phyloP scores from a whole-genome alignment of 2,797 vertebrate genomes.

The Erpetoichthys calabaricus region DNA sequence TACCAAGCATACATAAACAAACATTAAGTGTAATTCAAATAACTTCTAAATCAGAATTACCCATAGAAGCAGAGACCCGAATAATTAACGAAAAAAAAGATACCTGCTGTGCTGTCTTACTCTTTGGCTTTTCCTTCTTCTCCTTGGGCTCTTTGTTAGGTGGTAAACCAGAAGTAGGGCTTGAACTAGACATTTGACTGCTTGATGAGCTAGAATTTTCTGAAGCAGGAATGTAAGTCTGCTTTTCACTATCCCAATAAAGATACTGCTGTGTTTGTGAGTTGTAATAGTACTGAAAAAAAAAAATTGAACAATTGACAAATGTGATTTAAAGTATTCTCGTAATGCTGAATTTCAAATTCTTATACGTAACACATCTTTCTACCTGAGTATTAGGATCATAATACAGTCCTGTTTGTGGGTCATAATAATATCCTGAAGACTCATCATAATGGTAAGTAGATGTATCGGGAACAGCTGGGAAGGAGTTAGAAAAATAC shows the following conservation, averaged over 20 bases:
- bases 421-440: conserved; percentile 95
- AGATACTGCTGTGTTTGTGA: conserved; percentile 92
- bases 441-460: conserved; percentile 95
- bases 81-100: too few relatives aligned
- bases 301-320: background rate
- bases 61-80: too few relatives aligned
- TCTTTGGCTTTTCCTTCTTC: conserved; percentile 95
- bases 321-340: too few relatives aligned
- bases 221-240: conserved; percentile 74
- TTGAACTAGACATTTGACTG: background rate
- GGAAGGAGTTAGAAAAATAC: conserved; percentile 9
- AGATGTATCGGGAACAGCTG: conserved; percentile 80
- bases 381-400: conserved; percentile 86
- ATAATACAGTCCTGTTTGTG: conserved; percentile 85
- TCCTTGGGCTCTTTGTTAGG: conserved; percentile 73
- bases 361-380: background rate
- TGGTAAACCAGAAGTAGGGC: conserved; percentile 20
- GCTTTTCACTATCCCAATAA: conserved; percentile 94
- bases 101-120: conserved; percentile 96
- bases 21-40: too few relatives aligned
- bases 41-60: too few relatives aligned
- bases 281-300: conserved; percentile 89
- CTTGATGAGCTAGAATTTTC: conserved; percentile 35
- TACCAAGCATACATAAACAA: too few relatives aligned
- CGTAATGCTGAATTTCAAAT: too few relatives aligned